Evolutionary conservation across 2,797 vertebrate species (phyloP).

Genomic region (Dicrostonyx torquatus): DNA sequence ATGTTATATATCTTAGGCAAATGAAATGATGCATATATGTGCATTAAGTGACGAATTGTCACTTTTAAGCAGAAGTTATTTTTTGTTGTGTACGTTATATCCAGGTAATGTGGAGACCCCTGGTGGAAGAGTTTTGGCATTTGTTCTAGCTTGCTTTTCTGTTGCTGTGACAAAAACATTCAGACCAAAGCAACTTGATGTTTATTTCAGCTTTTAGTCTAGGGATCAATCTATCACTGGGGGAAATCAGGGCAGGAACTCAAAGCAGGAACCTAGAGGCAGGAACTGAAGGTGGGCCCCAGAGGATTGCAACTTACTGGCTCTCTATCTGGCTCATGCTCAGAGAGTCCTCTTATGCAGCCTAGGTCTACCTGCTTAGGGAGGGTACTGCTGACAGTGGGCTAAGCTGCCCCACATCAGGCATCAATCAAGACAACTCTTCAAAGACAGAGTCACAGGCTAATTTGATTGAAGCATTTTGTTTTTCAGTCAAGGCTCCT

Average conservation of each 20-base stretch:
- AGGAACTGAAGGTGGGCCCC: background rate
- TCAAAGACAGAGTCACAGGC: background rate
- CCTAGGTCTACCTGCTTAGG: background rate
- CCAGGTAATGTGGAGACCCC: background rate
- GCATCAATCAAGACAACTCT: background rate
- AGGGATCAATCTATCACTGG: background rate
- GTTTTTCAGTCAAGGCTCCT: background rate
- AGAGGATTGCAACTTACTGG: background rate
- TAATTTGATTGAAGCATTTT: background rate
- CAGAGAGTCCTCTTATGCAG: background rate
- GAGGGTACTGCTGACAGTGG: background rate
- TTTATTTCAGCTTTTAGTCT: background rate
- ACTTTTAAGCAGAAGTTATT: background rate
- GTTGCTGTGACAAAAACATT: background rate
- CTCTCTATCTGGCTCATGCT: background rate
- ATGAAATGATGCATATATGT: background rate
- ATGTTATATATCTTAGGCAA: background rate
- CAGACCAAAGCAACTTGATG: background rate
- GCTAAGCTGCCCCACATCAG: background rate
- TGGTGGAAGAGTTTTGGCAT: background rate
- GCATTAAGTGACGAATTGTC: background rate
- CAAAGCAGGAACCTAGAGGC: background rate
- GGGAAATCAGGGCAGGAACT: background rate
- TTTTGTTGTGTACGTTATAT: background rate
- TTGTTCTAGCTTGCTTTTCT: background rate